Conservation (phyloP, 2,888 invertebrate genomes). For the Phytoseiulus persimilis region DNA sequence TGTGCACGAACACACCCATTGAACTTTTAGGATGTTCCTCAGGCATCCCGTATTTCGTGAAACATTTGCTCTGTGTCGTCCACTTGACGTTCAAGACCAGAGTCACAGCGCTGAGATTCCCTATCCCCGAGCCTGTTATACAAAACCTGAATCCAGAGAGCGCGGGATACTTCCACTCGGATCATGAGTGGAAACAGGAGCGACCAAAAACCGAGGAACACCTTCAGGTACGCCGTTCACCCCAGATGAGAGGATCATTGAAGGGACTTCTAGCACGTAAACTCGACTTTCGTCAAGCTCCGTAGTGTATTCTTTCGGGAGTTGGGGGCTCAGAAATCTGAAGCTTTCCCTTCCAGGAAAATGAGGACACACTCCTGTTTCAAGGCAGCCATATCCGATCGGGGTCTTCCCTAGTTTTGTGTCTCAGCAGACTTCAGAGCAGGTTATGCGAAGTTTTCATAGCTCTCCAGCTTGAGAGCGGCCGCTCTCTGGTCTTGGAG, state of each 20-base stretch:
- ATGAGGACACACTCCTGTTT: neutral
- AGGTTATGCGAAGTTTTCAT: neutral
- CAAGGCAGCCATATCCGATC: neutral
- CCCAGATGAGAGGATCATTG: neutral
- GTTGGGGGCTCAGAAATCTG: too few relatives aligned
- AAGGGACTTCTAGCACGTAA: too few relatives aligned
- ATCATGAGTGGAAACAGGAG: conserved; percentile 23
- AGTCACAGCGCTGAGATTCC: neutral
- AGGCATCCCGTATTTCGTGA: neutral
- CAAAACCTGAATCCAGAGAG: neutral
- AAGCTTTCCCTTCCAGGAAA: too few relatives aligned
- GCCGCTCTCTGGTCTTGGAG: neutral
- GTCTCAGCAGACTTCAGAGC: neutral
- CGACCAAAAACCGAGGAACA: neutral
- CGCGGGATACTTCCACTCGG: neutral
- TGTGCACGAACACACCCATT: too few relatives aligned
- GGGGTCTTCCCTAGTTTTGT: neutral
- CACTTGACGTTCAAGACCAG: neutral
- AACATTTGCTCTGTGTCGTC: neutral
- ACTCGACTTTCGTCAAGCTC: too few relatives aligned
- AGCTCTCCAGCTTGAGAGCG: neutral
- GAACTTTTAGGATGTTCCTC: too few relatives aligned
- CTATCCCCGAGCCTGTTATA: neutral
- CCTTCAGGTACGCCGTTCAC: neutral
- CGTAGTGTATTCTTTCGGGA: too few relatives aligned